A percentile compares a stretch with the other conserved stretches of the same genome.
Evolutionary conservation across 2,797 vertebrate species (phyloP).

Genomic region (Hydrophis major): DNA sequence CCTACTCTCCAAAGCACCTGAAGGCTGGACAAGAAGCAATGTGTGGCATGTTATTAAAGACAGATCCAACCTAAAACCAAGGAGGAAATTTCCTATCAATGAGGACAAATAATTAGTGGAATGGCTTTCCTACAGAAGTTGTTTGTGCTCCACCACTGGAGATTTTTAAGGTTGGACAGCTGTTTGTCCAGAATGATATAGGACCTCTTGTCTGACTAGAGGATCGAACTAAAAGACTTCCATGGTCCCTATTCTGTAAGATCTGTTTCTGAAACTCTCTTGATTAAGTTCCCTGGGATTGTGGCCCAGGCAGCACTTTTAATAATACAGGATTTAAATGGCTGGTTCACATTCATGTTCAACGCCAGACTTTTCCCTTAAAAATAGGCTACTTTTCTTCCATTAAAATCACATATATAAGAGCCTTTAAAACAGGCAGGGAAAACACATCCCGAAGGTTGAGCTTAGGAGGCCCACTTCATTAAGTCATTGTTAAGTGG

Average conservation of each 20-base stretch:
- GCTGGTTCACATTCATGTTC: neutral
- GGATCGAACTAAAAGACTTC: neutral
- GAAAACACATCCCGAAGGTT: conserved; percentile 22
- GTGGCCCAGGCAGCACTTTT: conserved; percentile 25
- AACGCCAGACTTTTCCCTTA: conserved; percentile 11
- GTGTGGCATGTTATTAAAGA: no score
- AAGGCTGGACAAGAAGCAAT: no score
- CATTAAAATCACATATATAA: conserved; percentile 40
- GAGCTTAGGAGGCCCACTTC: conserved; percentile 7
- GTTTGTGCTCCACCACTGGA: no score
- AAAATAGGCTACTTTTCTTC: conserved; percentile 30
- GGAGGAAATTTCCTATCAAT: no score
- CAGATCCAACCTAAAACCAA: no score
- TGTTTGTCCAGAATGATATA: no score
- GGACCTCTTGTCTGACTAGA: neutral
- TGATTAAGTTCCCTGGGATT: conserved; percentile 45
- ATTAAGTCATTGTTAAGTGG: conserved; percentile 29
- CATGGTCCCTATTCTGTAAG: conserved; percentile 9
- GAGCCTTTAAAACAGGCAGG: conserved; percentile 14
- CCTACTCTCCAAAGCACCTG: no score
- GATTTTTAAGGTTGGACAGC: no score
- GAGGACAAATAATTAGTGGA: neutral
- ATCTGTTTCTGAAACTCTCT: conserved; percentile 33
- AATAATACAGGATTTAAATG: conserved; percentile 36
- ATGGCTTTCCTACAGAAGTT: neutral